Conservation (phyloP, 2,888 invertebrate species). For the Hybos culiciformis region DNA sequence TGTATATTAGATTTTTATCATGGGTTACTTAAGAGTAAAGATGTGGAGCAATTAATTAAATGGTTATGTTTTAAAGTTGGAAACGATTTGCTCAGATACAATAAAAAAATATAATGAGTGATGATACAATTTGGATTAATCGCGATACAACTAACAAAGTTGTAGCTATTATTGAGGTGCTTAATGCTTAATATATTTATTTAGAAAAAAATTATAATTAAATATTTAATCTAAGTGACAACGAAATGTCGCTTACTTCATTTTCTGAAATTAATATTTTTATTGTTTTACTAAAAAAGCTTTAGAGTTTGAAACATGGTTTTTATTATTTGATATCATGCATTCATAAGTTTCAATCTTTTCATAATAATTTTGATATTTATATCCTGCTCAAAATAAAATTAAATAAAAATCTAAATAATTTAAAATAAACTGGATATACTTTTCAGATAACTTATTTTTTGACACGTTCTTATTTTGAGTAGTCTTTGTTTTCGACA, state of each 20-base stretch:
- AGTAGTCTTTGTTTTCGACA: too few species aligned
- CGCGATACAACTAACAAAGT: conserved; percentile 41
- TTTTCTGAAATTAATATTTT: too few species aligned
- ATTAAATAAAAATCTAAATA: neutral
- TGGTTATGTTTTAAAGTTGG: conserved; percentile 25
- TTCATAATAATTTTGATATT: neutral
- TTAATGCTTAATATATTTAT: neutral
- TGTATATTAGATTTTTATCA: conserved; percentile 31
- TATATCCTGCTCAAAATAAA: neutral
- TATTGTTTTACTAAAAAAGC: too few species aligned
- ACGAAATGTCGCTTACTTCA: too few species aligned
- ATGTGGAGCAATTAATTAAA: conserved; percentile 23
- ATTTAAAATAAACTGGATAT: too few species aligned
- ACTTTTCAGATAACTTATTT: too few species aligned
- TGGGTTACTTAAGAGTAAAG: conserved; percentile 20
- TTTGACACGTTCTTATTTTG: too few species aligned
- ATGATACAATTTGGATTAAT: conserved; percentile 37
- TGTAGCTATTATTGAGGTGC: conserved; percentile 49
- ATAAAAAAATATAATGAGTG: conserved; percentile 33
- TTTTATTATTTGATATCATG: too few species aligned
- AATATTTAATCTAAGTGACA: neutral
- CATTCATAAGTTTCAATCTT: too few species aligned
- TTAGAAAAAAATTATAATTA: neutral
- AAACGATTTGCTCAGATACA: conserved; percentile 24
- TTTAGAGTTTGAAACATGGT: too few species aligned